These are phyloP conservation scores for Hydrozoanthus tunicans DNA, from an alignment of 64 coral and sea anemone species.

Conservation along the genomic window DNA sequence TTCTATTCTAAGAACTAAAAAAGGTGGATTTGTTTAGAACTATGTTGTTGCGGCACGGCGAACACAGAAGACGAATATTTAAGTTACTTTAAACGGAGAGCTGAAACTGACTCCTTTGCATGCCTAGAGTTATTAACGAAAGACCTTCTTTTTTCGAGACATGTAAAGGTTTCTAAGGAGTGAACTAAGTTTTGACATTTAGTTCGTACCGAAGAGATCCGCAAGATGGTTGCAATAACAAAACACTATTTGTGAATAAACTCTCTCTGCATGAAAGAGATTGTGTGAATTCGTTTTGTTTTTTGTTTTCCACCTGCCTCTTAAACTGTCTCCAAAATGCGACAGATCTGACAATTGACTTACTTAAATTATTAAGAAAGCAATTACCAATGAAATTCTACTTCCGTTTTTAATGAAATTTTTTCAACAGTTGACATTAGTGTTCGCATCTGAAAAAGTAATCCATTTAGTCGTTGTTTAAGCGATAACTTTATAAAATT, in stretches of 20 bases:
- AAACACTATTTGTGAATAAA: background rate
- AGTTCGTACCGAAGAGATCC: background rate
- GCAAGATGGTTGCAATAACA: background rate
- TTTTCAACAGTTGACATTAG: slow-evolving; percentile 59
- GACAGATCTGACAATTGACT: slow-evolving; percentile 90
- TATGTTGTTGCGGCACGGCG: no score
- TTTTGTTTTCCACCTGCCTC: slow-evolving; percentile 61
- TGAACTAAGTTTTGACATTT: background rate
- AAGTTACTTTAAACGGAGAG: no score
- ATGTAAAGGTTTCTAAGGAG: no score
- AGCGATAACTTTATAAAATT: slow-evolving; percentile 48
- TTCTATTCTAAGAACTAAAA: no score
- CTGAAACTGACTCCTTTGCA: no score
- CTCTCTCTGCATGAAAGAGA: slow-evolving; percentile 13
- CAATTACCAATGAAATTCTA: slow-evolving; percentile 81
- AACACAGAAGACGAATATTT: no score
- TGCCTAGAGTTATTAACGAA: no score
- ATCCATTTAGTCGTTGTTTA: slow-evolving; percentile 53
- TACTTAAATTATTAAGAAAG: slow-evolving; percentile 90
- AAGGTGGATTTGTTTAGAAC: no score
- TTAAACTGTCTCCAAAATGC: slow-evolving; percentile 67
- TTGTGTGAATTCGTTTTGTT: slow-evolving; percentile 30
- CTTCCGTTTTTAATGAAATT: slow-evolving; percentile 86
- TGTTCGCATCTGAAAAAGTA: slow-evolving; percentile 61
- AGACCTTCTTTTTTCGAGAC: no score